Conservation (phyloP, 1,140 invertebrate species). For the Drosophila suzukii region DNA sequence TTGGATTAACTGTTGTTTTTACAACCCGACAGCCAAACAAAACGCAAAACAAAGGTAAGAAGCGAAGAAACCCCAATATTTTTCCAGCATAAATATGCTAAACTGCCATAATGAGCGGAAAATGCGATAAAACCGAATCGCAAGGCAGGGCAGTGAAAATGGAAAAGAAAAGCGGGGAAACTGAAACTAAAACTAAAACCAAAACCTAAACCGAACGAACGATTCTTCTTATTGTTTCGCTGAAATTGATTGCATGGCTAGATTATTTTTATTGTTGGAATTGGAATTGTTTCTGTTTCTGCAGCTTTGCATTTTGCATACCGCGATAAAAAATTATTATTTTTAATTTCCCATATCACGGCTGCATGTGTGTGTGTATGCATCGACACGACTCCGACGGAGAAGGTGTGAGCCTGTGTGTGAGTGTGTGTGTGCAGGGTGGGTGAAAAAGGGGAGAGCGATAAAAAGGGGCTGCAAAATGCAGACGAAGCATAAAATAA, state of each 20-base stretch:
- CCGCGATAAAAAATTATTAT: constrained; percentile 51
- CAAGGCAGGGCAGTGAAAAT: neutral
- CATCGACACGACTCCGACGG: too few relatives aligned
- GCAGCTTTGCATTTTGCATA: constrained; percentile 38
- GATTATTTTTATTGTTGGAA: constrained; percentile 30
- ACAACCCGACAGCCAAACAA: constrained; percentile 40
- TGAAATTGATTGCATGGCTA: constrained; percentile 42
- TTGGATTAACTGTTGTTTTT: constrained; percentile 77
- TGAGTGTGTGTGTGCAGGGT: constrained; percentile 36
- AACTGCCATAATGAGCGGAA: constrained; percentile 48
- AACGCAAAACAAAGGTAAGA: constrained; percentile 52
- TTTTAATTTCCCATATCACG: constrained; percentile 45
- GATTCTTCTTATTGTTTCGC: constrained; percentile 27
- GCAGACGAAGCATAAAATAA: constrained; percentile 82
- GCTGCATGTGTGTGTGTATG: constrained; percentile 10
- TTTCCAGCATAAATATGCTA: constrained; percentile 53
- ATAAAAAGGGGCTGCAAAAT: constrained; percentile 74
- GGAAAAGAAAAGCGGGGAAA: constrained; percentile 15
- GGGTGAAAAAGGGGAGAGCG: constrained; percentile 20
- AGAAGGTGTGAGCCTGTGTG: constrained; percentile 19
- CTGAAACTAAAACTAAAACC: constrained; percentile 7
- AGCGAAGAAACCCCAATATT: constrained; percentile 69
- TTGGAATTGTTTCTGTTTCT: constrained; percentile 35
- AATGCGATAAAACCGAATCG: constrained; percentile 35
- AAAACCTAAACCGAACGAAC: constrained; percentile 1